phyloP scores from a whole-genome alignment of 2,797 vertebrate species.

The Hemibagrus guttatus region DNA sequence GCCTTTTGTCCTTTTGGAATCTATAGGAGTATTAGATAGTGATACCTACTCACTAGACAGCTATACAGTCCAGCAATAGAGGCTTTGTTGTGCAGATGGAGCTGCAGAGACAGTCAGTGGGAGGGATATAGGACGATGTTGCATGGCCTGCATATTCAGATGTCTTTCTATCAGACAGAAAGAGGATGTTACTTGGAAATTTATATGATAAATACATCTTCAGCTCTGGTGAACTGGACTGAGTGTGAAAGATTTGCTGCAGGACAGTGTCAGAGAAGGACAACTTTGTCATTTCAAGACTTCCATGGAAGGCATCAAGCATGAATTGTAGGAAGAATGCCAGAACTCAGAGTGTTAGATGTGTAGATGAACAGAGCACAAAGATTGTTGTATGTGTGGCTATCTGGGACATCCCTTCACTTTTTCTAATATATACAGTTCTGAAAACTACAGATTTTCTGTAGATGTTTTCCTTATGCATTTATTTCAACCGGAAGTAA shows the following conservation, averaged over 20 bases:
- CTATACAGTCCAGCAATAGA: slow-evolving; percentile 6
- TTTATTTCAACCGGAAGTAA: neutral
- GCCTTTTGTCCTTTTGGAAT: neutral
- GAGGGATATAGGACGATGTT: neutral
- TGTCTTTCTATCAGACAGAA: neutral
- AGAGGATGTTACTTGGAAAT: neutral
- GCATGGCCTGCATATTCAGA: neutral
- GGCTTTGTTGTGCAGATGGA: neutral
- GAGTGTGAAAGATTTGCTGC: neutral
- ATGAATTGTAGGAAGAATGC: neutral
- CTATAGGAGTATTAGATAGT: neutral
- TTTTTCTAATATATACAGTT: too few species aligned
- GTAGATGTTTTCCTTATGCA: neutral
- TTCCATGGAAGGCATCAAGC: neutral
- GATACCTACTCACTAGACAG: neutral
- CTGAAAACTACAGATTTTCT: neutral
- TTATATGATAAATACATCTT: neutral
- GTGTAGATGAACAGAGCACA: neutral
- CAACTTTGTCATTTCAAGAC: neutral
- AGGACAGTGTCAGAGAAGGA: neutral
- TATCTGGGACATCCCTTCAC: neutral
- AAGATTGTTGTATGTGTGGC: neutral
- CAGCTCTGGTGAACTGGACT: neutral
- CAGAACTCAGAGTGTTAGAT: neutral
- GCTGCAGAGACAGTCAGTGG: neutral